Percentiles rank a stretch among this genome's conserved stretches.
phyloP scores from a whole-genome alignment of 2,888 invertebrate species.

The Meiosimyza decipiens region DNA sequence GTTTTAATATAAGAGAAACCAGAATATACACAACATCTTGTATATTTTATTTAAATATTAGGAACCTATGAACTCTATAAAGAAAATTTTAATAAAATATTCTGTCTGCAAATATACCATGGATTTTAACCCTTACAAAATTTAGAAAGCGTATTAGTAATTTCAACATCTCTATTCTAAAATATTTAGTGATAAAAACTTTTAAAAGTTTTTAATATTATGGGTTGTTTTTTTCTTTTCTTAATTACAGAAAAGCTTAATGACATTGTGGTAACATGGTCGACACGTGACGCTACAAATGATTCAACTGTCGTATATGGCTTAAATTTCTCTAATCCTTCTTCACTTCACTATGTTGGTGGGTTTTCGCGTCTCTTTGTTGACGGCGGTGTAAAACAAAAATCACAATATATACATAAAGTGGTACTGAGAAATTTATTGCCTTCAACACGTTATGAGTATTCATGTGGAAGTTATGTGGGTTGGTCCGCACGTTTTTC shows the following conservation, averaged over 20 bases:
- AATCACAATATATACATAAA: constrained; percentile 81
- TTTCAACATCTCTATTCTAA: too few species aligned
- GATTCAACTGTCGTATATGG: constrained; percentile 81
- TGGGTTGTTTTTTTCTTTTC: not conserved
- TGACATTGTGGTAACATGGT: constrained; percentile 86
- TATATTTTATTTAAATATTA: too few species aligned
- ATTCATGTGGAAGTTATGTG: constrained; percentile 80
- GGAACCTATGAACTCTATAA: too few species aligned
- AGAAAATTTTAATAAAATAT: too few species aligned
- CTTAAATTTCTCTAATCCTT: constrained; percentile 67
- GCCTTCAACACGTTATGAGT: constrained; percentile 78
- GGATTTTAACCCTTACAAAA: too few species aligned
- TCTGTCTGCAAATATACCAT: too few species aligned
- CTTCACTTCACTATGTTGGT: constrained; percentile 65
- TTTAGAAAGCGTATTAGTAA: too few species aligned
- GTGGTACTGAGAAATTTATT: constrained; percentile 73
- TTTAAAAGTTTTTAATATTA: not conserved
- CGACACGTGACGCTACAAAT: constrained; percentile 76
- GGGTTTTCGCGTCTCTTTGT: constrained; percentile 75
- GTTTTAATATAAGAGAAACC: too few species aligned
- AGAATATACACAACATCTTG: too few species aligned
- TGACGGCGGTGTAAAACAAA: constrained; percentile 77
- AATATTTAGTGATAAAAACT: too few species aligned
- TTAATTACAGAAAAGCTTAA: constrained; percentile 72
- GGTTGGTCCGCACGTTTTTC: constrained; percentile 87